Evolutionary conservation across 2,888 invertebrate species (phyloP), one percentile per base, ranked within the genome.

Genomic region (Ormyrus pomaceus): DNA sequence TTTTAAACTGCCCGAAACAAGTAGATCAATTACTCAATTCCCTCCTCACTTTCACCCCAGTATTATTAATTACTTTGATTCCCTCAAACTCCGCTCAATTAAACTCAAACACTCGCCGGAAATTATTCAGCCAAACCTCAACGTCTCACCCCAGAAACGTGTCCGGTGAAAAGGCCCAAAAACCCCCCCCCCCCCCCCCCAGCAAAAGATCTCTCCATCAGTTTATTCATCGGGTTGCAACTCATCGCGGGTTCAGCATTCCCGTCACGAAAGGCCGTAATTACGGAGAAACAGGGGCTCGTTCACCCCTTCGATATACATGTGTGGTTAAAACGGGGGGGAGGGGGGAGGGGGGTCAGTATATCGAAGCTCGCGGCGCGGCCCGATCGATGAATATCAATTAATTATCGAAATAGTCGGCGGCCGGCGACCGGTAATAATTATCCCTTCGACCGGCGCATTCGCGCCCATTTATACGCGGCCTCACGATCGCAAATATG

Each of bases 301-400:
- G 50, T 19, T 48, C 48, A 19, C 53, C 34, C 34, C 34, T 34
- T 34, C 34, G 34, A 34, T 64, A 8, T 13, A 51, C 4, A 10
- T 45, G n/a, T 56, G 10, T n/a, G n/a, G 11, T 7, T 55, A n/a
- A 6, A 11, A 45, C 34, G 0, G 34, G 6, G n/a, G 10, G 46
- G 19, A 19, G 61, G 10, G 50, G 0, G 34, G n/a, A n/a, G 19
- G 59, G n/a, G 19, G 46, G 50, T 2, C 58, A 34, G n/a, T 6
- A 62, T 9, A 9, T 9, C 48, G 11, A 13, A n/a, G 34, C 51
- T 46, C 56, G n/a, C 45, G n/a, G n/a, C 45, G 19, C 7, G 1
- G 53, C 46, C 59, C 79, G 80, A 82, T 82, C 80, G 80, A 80
- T 82, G 82, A 77, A 82, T 82, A 80, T 82, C 82, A 82, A 82